Evolutionary conservation across 2,888 invertebrate genomes (phyloP).

Genomic region (Polylopha cassiicola): DNA sequence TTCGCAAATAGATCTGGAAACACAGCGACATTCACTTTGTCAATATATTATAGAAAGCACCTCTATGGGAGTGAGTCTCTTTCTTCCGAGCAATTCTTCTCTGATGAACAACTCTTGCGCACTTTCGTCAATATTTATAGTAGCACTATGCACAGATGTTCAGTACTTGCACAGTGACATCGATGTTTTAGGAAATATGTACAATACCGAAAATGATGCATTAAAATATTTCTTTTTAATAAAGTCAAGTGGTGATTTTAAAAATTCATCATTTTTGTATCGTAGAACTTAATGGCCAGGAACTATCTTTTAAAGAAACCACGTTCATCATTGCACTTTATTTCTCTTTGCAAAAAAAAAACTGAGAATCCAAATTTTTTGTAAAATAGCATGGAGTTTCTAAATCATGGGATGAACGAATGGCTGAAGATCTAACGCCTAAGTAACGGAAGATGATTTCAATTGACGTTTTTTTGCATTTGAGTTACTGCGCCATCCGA

Average conservation of each 20-base stretch:
- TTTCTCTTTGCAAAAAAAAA: conserved; percentile 34
- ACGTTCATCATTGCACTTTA: conserved; percentile 44
- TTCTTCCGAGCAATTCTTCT: conserved; percentile 40
- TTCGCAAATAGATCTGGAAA: conserved; percentile 22
- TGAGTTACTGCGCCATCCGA: conserved; percentile 39
- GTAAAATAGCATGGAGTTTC: conserved; percentile 71
- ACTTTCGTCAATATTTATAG: conserved; percentile 54
- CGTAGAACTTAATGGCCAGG: conserved; percentile 30
- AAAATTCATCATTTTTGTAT: conserved; percentile 50
- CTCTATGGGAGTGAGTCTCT: conserved; percentile 42
- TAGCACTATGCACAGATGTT: conserved; percentile 57
- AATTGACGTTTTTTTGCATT: conserved; percentile 57
- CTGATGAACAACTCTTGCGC: conserved; percentile 50
- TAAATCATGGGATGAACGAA: conserved; percentile 48
- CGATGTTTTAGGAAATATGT: conserved; percentile 41
- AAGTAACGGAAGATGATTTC: conserved; percentile 51
- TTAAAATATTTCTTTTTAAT: conserved; percentile 22
- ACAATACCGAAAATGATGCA: conserved; percentile 48
- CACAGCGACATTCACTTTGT: conserved; percentile 42
- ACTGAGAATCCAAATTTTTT: conserved; percentile 65
- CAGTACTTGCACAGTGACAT: conserved; percentile 46
- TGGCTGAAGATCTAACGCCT: conserved; percentile 71
- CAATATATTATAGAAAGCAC: conserved; percentile 57
- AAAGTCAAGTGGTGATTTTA: no score
- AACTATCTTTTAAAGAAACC: conserved; percentile 32